Conservation (phyloP, 2,888 invertebrate genomes). For the Hemaris fuciformis region DNA sequence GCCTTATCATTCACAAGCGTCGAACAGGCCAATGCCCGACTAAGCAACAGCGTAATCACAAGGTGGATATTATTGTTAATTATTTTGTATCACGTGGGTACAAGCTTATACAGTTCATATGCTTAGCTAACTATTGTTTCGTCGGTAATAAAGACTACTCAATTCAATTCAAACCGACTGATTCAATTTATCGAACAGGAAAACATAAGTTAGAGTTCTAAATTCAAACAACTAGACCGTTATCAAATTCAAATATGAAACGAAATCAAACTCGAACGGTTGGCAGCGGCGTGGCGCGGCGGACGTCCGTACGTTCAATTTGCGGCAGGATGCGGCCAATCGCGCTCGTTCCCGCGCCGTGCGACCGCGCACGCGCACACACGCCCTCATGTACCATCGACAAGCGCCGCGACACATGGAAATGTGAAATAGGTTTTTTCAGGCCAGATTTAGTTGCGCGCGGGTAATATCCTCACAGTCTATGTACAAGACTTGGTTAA, state of each 20-base stretch:
- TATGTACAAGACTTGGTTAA: background rate
- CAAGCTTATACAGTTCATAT: too few relatives aligned
- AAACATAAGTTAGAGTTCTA: background rate
- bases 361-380: slow-evolving; percentile 23
- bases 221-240: background rate
- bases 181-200: background rate
- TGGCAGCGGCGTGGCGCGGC: slow-evolving; percentile 58
- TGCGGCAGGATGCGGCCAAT: slow-evolving; percentile 70
- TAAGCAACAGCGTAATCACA: too few relatives aligned
- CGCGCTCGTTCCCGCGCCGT: slow-evolving; percentile 57
- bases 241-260: slow-evolving; percentile 12
- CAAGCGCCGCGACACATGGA: background rate
- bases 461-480: background rate
- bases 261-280: slow-evolving; percentile 1
- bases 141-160: too few relatives aligned
- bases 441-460: background rate
- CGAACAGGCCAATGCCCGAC: too few relatives aligned
- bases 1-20: too few relatives aligned
- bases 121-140: too few relatives aligned
- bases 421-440: background rate
- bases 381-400: background rate
- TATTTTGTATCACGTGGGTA: too few relatives aligned
- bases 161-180: too few relatives aligned
- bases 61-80: too few relatives aligned
- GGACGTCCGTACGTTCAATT: slow-evolving; percentile 46